Conservation (phyloP, 2,797 vertebrate species). For the Trematomus bernacchii region DNA sequence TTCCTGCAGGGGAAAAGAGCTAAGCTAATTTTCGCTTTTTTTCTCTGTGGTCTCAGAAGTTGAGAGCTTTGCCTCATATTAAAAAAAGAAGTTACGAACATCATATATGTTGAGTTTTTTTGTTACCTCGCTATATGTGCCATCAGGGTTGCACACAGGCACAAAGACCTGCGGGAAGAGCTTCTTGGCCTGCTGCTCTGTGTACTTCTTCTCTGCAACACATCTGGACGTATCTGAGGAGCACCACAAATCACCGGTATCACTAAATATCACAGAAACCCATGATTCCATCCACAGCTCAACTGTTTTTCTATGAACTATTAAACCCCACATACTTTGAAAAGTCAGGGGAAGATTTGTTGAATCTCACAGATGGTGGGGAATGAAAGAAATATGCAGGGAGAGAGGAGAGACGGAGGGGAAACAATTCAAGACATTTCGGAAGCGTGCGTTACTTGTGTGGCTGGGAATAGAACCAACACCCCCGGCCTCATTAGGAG, state of each 20-base stretch:
- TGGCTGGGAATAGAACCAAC: conserved; percentile 83
- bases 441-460: conserved; percentile 78
- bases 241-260: conserved; percentile 73
- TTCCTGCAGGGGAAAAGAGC: conserved; percentile 10
- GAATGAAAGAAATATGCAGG: conserved; percentile 54
- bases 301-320: conserved; percentile 62
- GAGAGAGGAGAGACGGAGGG: conserved; percentile 38
- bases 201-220: conserved; percentile 97
- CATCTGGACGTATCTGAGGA: conserved; percentile 95
- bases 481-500: conserved; percentile 74
- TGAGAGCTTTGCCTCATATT: conserved; percentile 3
- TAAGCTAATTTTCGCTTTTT: neutral
- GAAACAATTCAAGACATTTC: conserved; percentile 80
- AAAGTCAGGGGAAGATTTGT: conserved; percentile 55
- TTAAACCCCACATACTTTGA: conserved; percentile 49
- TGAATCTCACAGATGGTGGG: conserved; percentile 58
- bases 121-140: conserved; percentile 96
- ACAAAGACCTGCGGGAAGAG: conserved; percentile 96
- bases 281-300: conserved; percentile 53
- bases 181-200: conserved; percentile 97
- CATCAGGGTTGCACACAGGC: conserved; percentile 95
- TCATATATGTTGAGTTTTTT: conserved; percentile 16
- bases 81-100: conserved; percentile 4
- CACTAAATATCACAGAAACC: conserved; percentile 63
- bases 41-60: neutral